Conservation (phyloP, 2,888 invertebrate genomes). For the Mythimna impura region DNA sequence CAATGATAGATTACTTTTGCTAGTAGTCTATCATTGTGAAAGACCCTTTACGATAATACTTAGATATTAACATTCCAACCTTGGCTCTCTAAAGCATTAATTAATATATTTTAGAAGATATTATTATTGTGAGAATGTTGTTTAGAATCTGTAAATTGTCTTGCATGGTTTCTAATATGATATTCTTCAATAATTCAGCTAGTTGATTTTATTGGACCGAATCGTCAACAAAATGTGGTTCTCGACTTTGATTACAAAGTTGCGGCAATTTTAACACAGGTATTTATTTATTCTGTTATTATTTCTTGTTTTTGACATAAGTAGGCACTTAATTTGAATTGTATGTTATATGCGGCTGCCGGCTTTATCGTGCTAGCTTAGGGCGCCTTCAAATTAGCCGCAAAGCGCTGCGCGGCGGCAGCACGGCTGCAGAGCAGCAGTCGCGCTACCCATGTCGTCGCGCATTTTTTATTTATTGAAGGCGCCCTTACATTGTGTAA, state of each 20-base stretch:
- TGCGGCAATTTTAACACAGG: background rate
- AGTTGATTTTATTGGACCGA: conserved; percentile 9
- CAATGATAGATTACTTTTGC: too few relatives aligned
- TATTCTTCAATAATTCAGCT: conserved; percentile 21
- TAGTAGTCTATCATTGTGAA: conserved; percentile 19
- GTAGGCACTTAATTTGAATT: background rate
- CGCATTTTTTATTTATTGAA: too few relatives aligned
- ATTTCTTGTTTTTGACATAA: background rate
- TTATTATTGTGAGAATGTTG: conserved; percentile 42
- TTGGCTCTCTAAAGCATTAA: conserved; percentile 51
- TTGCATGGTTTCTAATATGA: background rate
- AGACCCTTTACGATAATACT: conserved; percentile 34
- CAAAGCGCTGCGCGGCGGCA: too few relatives aligned
- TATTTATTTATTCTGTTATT: background rate
- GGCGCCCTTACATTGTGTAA: too few relatives aligned
- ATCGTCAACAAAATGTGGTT: background rate
- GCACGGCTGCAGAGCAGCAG: too few relatives aligned
- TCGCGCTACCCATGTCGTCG: too few relatives aligned
- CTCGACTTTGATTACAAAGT: conserved; percentile 10
- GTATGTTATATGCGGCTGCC: too few relatives aligned
- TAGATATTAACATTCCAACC: conserved; percentile 39
- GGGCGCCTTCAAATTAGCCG: too few relatives aligned
- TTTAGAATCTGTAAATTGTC: conserved; percentile 36
- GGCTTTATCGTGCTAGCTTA: too few relatives aligned
- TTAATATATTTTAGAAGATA: conserved; percentile 50